Evolutionary conservation across 2,797 vertebrate species (phyloP), one percentile per base, ranked within the genome.

Genomic region (Taeniopygia guttata): DNA sequence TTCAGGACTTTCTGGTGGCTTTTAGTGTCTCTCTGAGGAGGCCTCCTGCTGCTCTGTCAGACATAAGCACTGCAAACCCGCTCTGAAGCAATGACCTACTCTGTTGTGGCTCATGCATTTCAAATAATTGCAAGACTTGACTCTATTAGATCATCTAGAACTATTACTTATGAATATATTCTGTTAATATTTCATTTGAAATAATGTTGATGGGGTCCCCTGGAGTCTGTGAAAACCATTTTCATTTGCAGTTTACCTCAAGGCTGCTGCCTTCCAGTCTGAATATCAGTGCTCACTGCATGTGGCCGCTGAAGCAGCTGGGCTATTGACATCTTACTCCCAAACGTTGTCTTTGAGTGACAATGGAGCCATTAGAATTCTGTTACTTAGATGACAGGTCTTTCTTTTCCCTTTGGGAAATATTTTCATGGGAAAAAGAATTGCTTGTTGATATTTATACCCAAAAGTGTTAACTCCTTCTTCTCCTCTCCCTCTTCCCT

Each of bases 21-120:
- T 95, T 97, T 95, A 96, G 93, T 6, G 14, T 30, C 64, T 94
- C 94, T 78, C 93, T 72, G 66, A 87, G 82, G 91, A 93, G 14
- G 11, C 19, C 56, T 55, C 1, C 3, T 68, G 67, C n/a, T 1
- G 4, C 32, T 86, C 2, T 82, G 82, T 82, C 48, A 94, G 66
- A 48, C 54, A 59, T 5, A 49, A 74, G 77, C 76, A n/a, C 60
- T 67, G 55, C 84, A 72, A 83, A 46, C 52, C 23, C 7, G 0
- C 54, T 87, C 60, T 45, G 84, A 73, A 70, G 63, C 46, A 64
- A 13, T 4, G 11, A 34, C 4, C 0, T 54, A 12, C 10, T 13
- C 51, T 73, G 59, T 7, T 46, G 69, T 48, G 80, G 64, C 60
- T 94, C 62, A 48, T 80, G 66, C 20, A 1, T 82, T 88, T 79